Evolutionary conservation across 1,140 invertebrate species (phyloP), one percentile per base, ranked within the genome.

Genomic region (Sycophaga agraensis): DNA sequence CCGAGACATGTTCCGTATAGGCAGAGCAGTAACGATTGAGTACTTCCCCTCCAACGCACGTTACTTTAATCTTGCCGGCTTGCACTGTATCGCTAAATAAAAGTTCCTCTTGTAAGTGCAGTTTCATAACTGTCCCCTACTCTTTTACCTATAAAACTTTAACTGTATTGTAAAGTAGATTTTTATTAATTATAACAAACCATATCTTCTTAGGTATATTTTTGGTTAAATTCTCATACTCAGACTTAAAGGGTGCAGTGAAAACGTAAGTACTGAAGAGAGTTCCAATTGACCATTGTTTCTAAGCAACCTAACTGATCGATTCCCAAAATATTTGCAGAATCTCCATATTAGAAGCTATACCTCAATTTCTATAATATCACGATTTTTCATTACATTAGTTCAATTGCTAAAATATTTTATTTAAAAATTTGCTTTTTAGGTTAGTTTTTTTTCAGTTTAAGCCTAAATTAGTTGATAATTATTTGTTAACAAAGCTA

Each of bases 251-350:
- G 39, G 16, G 17, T 17, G 34, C 26, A 16, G 31, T 28, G 26
- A 22, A 60, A 60, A 60, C 42, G 58, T 60, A 48, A 60, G 58
- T 60, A 53, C 49, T 60, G 58, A 60, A 60, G 12, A 42, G 17
- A 53, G 39, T 60, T 51, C 14, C 34, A 61, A 48, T 48, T 54
- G 59, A 40, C n/a, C 31, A 48, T 54, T 61, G 59, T 61, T 61
- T 48, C 59, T 43, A 61, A 61, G 59, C 59, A 61, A 61, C 59
- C 42, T 37, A 54, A 61, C 22, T 16, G 12, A 61, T 61, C 50
- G 59, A 61, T 61, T 48, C 11, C 1, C 14, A 14, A 46, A 50
- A 55, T 9, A 45, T 4, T 48, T 49, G 21, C 22, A 14, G 1
- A 46, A 37, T 55, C 22, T 21, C 11, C 24, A 40, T 17, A 12